phyloP scores from a whole-genome alignment of 2,113 vertebrate genomes.

The Syngnathus floridae region DNA sequence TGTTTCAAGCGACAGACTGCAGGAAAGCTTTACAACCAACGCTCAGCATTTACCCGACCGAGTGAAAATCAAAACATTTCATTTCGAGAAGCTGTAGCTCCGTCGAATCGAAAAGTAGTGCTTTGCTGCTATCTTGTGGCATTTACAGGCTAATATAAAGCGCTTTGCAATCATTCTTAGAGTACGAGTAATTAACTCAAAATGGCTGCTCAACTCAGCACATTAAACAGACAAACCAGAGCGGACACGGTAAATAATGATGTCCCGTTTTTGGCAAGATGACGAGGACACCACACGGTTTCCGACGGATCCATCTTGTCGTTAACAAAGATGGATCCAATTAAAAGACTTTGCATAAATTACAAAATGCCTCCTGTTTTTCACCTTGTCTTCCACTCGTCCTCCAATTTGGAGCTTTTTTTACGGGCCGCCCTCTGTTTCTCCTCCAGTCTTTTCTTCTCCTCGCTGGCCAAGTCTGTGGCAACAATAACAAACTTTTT shows the following conservation, averaged over 20 bases:
- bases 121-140: not conserved
- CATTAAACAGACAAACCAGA: not conserved
- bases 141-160: not conserved
- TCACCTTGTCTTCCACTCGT: conserved; percentile 87
- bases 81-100: not conserved
- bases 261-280: not conserved
- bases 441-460: conserved; percentile 96
- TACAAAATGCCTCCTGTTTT: not conserved
- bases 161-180: not conserved
- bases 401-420: conserved; percentile 82
- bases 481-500: not conserved
- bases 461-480: conserved; percentile 89
- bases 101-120: not conserved
- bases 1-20: conserved; percentile 6
- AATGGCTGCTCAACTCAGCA: not conserved
- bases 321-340: not conserved
- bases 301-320: not conserved
- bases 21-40: not conserved
- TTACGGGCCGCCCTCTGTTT: conserved; percentile 93
- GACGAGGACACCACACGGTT: not conserved
- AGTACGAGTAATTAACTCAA: not conserved
- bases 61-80: not conserved
- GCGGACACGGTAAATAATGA: not conserved
- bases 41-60: not conserved
- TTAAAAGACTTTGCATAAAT: not conserved